Conservation (phyloP, 2,888 invertebrate genomes). For the Eupithecia insigniata region DNA sequence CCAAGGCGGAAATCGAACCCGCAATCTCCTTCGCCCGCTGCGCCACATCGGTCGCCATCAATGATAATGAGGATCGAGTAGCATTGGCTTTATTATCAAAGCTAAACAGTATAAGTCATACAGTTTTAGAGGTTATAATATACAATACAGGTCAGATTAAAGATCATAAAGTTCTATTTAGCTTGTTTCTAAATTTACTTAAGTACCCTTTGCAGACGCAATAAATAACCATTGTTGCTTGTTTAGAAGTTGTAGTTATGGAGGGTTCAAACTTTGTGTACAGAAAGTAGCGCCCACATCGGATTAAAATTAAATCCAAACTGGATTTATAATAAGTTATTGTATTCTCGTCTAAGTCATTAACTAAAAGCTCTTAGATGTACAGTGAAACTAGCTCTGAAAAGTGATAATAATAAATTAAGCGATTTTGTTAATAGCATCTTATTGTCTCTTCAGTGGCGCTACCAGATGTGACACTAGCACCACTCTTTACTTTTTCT, state of each 20-base stretch:
- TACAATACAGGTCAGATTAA: neutral
- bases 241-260: neutral
- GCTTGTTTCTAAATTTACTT: neutral
- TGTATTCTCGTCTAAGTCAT: neutral
- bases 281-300: constrained; percentile 6
- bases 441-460: neutral
- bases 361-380: neutral
- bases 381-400: too few relatives aligned
- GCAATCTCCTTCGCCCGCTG: too few relatives aligned
- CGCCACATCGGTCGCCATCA: too few relatives aligned
- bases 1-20: too few relatives aligned
- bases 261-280: neutral
- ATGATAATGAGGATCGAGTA: neutral
- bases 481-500: too few relatives aligned
- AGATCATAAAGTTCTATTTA: neutral
- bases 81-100: neutral
- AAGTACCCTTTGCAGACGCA: neutral
- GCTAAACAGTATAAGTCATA: neutral
- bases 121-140: neutral
- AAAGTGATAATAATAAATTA: neutral
- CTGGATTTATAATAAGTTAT: neutral
- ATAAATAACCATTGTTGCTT: neutral
- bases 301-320: neutral
- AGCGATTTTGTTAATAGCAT: neutral
- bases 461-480: too few relatives aligned